Evolutionary conservation across 2,888 invertebrate species (phyloP).

Genomic region (Aleiodes leptofemur): DNA sequence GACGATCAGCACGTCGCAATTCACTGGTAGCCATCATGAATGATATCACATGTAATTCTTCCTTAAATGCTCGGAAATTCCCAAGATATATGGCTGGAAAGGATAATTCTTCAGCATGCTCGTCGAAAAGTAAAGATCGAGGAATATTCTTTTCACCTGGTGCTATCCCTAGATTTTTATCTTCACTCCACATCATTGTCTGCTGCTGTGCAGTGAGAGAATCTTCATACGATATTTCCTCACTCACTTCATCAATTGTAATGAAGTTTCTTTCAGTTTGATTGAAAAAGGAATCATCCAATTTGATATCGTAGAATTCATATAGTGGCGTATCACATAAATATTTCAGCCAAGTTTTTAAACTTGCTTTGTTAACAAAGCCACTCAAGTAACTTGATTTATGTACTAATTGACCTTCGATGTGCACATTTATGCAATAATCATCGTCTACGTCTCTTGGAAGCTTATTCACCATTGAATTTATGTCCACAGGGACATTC

Average conservation of each 20-base stretch:
- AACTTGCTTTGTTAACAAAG: slow-evolving; percentile 36
- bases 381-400: slow-evolving; percentile 58
- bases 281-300: slow-evolving; percentile 19
- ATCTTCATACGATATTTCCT: slow-evolving; percentile 52
- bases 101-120: slow-evolving; percentile 55
- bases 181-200: slow-evolving; percentile 56
- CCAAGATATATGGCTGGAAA: slow-evolving; percentile 73
- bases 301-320: slow-evolving; percentile 1
- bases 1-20: slow-evolving; percentile 63
- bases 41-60: slow-evolving; percentile 64
- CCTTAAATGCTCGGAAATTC: slow-evolving; percentile 62
- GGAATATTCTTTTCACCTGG: slow-evolving; percentile 51
- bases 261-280: neutral
- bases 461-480: slow-evolving; percentile 57
- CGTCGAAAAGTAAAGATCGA: slow-evolving; percentile 52
- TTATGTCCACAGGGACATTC: slow-evolving; percentile 60
- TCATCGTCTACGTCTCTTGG: slow-evolving; percentile 60
- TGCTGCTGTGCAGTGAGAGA: slow-evolving; percentile 53
- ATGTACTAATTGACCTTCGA: slow-evolving; percentile 56
- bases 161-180: slow-evolving; percentile 52
- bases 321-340: slow-evolving; percentile 37
- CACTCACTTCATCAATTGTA: slow-evolving; percentile 47
- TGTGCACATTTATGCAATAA: slow-evolving; percentile 58
- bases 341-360: slow-evolving; percentile 32
- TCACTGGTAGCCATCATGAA: slow-evolving; percentile 72